Evolutionary conservation across 2,113 vertebrate genomes (phyloP).

Genomic region (Orycteropus afer): DNA sequence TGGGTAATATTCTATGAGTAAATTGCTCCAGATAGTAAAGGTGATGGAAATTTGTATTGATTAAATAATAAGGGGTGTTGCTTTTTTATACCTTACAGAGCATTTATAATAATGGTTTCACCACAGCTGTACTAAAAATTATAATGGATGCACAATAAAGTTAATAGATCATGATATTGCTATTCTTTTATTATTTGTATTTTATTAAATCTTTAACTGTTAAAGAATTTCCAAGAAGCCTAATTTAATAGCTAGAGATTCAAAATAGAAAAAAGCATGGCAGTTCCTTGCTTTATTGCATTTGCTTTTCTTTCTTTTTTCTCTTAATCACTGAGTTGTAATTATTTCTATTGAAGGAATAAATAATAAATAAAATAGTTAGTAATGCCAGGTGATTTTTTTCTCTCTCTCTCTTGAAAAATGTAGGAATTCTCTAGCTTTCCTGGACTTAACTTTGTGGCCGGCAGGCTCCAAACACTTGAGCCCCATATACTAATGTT

Average conservation of each 20-base stretch:
- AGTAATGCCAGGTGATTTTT: neutral
- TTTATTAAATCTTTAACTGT: constrained; percentile 36
- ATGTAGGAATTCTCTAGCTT: neutral
- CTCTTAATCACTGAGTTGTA: neutral
- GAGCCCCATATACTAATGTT: neutral
- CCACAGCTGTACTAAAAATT: neutral
- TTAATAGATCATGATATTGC: constrained; percentile 63
- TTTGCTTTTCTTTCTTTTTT: neutral
- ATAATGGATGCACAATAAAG: constrained; percentile 33
- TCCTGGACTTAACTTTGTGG: neutral
- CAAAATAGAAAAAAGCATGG: neutral
- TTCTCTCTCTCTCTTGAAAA: neutral
- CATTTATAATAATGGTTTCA: constrained; percentile 12
- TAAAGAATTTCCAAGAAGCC: neutral
- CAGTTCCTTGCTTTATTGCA: neutral
- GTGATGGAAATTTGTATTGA: constrained; percentile 44
- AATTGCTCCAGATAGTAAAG: constrained; percentile 14
- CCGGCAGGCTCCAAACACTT: neutral
- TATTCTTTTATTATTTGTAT: constrained; percentile 55
- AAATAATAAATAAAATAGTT: neutral
- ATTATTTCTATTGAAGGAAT: neutral
- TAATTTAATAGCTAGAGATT: constrained; percentile 35
- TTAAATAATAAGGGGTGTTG: constrained; percentile 51
- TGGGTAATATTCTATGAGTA: constrained; percentile 36
- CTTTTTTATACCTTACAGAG: neutral